Conservation (phyloP, 2,113 vertebrate genomes). For the Microtus ochrogaster region DNA sequence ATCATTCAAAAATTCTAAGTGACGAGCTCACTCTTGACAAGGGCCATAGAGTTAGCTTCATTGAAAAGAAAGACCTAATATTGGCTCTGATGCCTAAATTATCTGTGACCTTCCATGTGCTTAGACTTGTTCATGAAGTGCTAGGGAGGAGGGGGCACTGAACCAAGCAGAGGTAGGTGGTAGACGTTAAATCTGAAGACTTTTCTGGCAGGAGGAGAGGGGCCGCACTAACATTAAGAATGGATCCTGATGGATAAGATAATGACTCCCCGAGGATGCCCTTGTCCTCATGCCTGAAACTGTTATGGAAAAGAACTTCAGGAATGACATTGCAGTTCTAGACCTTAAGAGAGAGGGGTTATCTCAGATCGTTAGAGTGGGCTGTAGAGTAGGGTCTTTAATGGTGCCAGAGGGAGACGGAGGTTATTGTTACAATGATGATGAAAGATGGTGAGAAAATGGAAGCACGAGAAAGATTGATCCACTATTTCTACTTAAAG, state of each 20-base stretch:
- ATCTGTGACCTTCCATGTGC: background rate
- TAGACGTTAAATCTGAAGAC: background rate
- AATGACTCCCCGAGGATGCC: background rate
- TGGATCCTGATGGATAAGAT: background rate
- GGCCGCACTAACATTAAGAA: background rate
- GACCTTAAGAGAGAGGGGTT: background rate
- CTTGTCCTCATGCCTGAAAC: background rate
- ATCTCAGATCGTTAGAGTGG: background rate
- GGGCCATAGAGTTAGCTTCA: background rate
- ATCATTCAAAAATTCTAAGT: slow-evolving; percentile 14
- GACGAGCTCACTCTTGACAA: background rate
- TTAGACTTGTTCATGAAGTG: background rate
- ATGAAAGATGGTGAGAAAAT: too few species aligned
- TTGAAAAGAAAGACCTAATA: background rate
- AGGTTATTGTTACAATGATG: too few species aligned
- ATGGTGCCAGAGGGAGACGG: too few species aligned
- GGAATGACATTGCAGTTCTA: background rate
- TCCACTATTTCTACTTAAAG: too few species aligned
- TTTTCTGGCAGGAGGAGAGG: background rate
- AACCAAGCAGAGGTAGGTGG: background rate
- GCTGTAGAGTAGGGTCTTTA: too few species aligned
- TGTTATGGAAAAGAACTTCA: background rate
- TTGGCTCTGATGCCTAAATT: background rate
- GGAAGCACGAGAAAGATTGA: too few species aligned
- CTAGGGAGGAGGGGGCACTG: background rate